A percentile compares a stretch with the other conserved stretches of the same genome.
Conservation (phyloP, 2,888 invertebrate genomes). For the Monochamus alternatus region DNA sequence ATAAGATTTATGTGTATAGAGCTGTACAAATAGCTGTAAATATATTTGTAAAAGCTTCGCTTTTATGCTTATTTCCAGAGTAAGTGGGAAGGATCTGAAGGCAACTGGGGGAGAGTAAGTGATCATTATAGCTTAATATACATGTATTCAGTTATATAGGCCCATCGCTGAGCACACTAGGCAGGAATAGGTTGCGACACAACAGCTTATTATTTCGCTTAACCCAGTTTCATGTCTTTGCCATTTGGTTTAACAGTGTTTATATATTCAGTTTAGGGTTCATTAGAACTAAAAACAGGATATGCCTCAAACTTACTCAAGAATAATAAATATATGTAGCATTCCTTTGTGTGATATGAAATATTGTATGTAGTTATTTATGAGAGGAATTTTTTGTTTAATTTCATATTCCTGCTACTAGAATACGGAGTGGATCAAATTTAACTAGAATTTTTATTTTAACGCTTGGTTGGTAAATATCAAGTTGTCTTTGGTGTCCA, state of each 20-base stretch:
- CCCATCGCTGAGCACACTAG: conserved; percentile 35
- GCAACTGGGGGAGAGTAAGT: conserved; percentile 68
- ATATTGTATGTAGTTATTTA: too few relatives aligned
- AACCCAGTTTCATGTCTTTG: conserved; percentile 37
- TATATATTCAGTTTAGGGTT: conserved; percentile 25
- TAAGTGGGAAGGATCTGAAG: conserved; percentile 66
- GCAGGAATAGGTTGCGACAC: conserved; percentile 30
- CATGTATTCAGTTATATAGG: conserved; percentile 34
- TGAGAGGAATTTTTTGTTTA: too few relatives aligned
- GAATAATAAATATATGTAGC: conserved; percentile 3
- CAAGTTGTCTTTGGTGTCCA: too few relatives aligned
- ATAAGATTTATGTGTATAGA: conserved; percentile 26
- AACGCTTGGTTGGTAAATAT: too few relatives aligned
- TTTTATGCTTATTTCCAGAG: conserved; percentile 64
- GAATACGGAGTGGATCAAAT: too few relatives aligned
- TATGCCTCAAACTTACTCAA: background rate
- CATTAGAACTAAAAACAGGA: conserved; percentile 6
- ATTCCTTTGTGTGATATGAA: too few relatives aligned
- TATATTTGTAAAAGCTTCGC: conserved; percentile 56
- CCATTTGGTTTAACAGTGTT: conserved; percentile 35
- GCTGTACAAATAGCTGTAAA: conserved; percentile 52
- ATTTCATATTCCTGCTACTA: too few relatives aligned
- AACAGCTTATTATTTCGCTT: conserved; percentile 36
- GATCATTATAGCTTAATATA: conserved; percentile 44
- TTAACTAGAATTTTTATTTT: too few relatives aligned